Conservation (phyloP, 2,113 vertebrate genomes). For the Chrysemys picta region DNA sequence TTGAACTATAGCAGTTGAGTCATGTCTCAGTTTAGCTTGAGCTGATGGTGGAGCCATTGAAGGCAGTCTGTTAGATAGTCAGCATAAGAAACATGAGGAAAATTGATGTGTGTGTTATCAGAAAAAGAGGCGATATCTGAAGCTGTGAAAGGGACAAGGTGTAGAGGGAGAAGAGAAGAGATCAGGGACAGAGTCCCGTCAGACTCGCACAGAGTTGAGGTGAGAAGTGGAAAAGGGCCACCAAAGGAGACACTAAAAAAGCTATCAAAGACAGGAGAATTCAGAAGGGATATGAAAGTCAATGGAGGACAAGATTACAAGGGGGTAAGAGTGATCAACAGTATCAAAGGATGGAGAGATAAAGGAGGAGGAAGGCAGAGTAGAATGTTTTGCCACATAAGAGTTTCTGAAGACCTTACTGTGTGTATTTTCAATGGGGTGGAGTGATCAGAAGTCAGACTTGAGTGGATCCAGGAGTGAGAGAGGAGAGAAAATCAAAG, state of each 20-base stretch:
- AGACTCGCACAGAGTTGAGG: not conserved
- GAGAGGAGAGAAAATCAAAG: not conserved
- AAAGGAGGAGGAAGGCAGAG: not conserved
- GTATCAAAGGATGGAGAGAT: not conserved
- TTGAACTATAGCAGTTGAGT: not conserved
- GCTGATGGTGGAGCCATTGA: not conserved
- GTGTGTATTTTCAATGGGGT: no score
- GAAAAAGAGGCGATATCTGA: not conserved
- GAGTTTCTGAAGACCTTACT: no score
- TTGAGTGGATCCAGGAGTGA: not conserved
- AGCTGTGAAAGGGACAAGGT: not conserved
- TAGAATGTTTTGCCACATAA: not conserved
- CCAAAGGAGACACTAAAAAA: not conserved
- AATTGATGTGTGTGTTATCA: not conserved
- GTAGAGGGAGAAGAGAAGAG: not conserved
- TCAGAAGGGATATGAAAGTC: no score
- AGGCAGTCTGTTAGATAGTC: not conserved
- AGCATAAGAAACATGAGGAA: not conserved
- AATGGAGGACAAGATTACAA: not conserved
- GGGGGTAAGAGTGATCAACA: not conserved
- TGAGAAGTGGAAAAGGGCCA: not conserved
- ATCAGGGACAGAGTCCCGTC: not conserved
- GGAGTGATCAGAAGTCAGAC: not conserved
- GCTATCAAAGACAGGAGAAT: no score
- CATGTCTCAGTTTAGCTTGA: not conserved